Conservation (phyloP, 2,888 invertebrate species). For the Smittia sp. region DNA sequence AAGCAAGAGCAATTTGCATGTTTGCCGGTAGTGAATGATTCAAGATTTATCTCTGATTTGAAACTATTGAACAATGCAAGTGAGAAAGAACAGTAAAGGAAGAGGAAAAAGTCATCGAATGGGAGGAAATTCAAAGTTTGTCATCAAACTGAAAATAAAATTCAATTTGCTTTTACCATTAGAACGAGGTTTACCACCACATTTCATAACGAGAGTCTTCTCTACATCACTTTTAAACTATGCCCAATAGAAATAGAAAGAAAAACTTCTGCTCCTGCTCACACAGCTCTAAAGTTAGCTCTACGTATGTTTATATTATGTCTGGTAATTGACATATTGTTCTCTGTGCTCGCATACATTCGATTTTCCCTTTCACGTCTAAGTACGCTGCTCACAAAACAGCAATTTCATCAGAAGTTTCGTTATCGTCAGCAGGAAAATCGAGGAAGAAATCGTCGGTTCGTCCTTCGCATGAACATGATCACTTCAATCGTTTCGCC, state of each 20-base stretch:
- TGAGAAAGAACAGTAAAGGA: too few species aligned
- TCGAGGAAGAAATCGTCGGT: not conserved
- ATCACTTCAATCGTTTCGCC: not conserved
- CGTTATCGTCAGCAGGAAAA: not conserved
- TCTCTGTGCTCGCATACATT: not conserved
- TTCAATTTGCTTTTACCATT: too few species aligned
- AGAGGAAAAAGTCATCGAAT: too few species aligned
- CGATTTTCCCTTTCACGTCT: not conserved
- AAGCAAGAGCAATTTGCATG: too few species aligned
- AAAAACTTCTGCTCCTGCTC: not conserved
- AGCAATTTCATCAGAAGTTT: slow-evolving; percentile 22
- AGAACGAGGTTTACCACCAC: too few species aligned
- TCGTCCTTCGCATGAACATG: not conserved
- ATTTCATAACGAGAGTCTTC: too few species aligned
- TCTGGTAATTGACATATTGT: slow-evolving; percentile 29
- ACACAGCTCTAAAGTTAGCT: not conserved
- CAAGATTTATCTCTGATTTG: too few species aligned
- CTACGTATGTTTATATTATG: slow-evolving; percentile 24
- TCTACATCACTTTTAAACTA: too few species aligned
- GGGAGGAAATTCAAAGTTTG: too few species aligned
- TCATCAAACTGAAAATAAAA: too few species aligned
- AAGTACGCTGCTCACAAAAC: not conserved
- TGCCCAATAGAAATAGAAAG: not conserved
- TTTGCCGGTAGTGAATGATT: too few species aligned
- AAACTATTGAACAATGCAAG: too few species aligned